Evolutionary conservation across 2,888 invertebrate genomes (phyloP), one percentile per base, ranked within the genome.

Genomic region (Bombylius discolor): DNA sequence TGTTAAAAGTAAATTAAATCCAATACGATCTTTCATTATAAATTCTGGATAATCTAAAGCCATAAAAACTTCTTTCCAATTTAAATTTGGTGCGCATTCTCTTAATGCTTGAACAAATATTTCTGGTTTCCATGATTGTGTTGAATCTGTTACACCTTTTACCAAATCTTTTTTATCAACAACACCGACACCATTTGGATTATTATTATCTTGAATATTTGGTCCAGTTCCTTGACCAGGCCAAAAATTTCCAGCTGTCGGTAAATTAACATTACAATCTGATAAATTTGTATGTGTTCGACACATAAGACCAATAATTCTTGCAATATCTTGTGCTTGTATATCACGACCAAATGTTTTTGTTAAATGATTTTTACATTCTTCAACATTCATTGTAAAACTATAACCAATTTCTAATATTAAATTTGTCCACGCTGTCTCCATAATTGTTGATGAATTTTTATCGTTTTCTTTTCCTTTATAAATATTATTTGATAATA

Each of bases 1-100:
- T 52, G 86, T 88, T 63, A 94, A 83, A 47, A 98, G 75, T 54
- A 97, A 74, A 64, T 81, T 84, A 54, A 98, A 77, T 5, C 92
- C 91, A 67, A 85, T 84, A 63, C 94, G 81, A 71, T 94, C 94
- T 65, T 91, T 89, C 9, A 95, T 80, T 33, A 87, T 72, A 68
- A 98, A 97, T 64, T 92, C 92, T 4, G 85, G 80, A 72, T 96
- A 90, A 70, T 99, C 98, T 46, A 98, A 76, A 74, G 94, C 92
- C 59, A 84, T 75, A 62, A 96, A 86, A 1, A 98, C 92, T 67
- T 94, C 95, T 68, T 87, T 88, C 96, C 97, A 97, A 64, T 87
- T 86, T 58, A 97, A 74, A 67, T 83, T 87, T 3, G 91, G 85
- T 62, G 88, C 87, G 61, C 91, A 77, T 70, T 96, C 95, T 71